Evolutionary conservation across 92 coral and sea anemone species (phyloP).

Genomic region (Montipora capitata): DNA sequence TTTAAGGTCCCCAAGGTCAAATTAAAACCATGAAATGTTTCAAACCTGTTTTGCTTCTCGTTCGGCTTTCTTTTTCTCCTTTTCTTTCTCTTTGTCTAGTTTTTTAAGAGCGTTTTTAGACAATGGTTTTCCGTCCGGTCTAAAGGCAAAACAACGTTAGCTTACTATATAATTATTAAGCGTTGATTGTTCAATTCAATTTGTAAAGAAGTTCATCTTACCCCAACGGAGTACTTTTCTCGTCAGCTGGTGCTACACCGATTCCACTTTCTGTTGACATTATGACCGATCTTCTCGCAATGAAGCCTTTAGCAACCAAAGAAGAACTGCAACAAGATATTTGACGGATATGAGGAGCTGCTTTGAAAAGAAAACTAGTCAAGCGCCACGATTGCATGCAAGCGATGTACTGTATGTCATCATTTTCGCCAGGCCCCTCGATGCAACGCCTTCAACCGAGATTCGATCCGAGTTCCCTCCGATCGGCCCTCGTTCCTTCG

Average conservation of each 20-base stretch:
- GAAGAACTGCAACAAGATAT: background rate
- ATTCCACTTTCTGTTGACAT: constrained; percentile 50
- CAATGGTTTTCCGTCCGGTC: constrained; percentile 96
- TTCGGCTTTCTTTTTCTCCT: constrained; percentile 97
- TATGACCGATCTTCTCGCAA: background rate
- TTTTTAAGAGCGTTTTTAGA: constrained; percentile 97
- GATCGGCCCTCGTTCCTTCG: background rate
- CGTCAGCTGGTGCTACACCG: constrained; percentile 36
- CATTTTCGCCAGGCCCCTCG: constrained; percentile 30
- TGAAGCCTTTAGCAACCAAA: constrained; percentile 18
- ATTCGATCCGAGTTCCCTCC: constrained; percentile 15
- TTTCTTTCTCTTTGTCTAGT: constrained; percentile 95
- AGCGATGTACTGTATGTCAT: background rate
- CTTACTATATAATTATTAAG: background rate
- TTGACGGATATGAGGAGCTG: background rate
- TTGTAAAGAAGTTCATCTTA: background rate
- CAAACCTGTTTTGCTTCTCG: constrained; percentile 90
- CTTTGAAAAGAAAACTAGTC: constrained; percentile 1
- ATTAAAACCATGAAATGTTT: background rate
- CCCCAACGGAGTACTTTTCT: constrained; percentile 35
- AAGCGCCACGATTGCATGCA: constrained; percentile 48
- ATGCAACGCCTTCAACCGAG: background rate
- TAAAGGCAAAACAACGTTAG: constrained; percentile 36
- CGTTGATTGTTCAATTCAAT: background rate
- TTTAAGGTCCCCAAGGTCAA: background rate